Percentiles rank a stretch among this genome's conserved stretches.
These are phyloP conservation scores for Oxyruncus cristatus DNA, from an alignment of 2,113 vertebrate genomes.

Conservation along the genomic window DNA sequence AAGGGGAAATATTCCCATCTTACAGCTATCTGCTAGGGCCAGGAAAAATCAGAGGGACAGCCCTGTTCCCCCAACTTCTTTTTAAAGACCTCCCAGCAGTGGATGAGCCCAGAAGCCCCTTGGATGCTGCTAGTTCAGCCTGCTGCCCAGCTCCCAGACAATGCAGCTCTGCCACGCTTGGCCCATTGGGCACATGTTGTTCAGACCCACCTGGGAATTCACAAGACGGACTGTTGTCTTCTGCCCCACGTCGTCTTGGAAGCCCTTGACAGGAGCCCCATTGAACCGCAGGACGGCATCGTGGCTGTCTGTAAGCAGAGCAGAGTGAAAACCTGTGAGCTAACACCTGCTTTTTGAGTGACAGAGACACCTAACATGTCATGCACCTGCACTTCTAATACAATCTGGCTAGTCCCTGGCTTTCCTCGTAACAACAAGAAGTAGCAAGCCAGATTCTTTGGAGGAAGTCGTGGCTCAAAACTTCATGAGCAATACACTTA, in stretches of 20 bases:
- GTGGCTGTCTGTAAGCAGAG: conserved; percentile 74
- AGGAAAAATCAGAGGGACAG: not conserved
- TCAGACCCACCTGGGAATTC: conserved; percentile 79
- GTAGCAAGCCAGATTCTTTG: not conserved
- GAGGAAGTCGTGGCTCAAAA: not conserved
- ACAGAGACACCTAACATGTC: fast-evolving
- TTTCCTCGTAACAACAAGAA: not conserved
- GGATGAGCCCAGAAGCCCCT: not conserved
- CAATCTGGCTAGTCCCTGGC: not conserved
- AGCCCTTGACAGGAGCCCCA: conserved; percentile 72
- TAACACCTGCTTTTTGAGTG: fast-evolving
- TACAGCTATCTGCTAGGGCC: not conserved
- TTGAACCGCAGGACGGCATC: conserved; percentile 81
- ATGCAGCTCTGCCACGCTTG: not conserved
- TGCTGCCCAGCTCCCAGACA: not conserved
- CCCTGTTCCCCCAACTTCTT: not conserved
- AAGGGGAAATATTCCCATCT: not conserved
- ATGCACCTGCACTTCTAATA: not conserved
- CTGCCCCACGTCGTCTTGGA: conserved; percentile 76
- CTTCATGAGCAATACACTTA: not conserved
- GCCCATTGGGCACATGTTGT: fast-evolving
- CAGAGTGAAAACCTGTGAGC: not conserved
- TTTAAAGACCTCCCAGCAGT: not conserved
- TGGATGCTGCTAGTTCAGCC: not conserved
- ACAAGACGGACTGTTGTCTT: conserved; percentile 81